Conservation (phyloP, 35 echinoderm and acorn worm species). For the Ophioderma brevispina region DNA sequence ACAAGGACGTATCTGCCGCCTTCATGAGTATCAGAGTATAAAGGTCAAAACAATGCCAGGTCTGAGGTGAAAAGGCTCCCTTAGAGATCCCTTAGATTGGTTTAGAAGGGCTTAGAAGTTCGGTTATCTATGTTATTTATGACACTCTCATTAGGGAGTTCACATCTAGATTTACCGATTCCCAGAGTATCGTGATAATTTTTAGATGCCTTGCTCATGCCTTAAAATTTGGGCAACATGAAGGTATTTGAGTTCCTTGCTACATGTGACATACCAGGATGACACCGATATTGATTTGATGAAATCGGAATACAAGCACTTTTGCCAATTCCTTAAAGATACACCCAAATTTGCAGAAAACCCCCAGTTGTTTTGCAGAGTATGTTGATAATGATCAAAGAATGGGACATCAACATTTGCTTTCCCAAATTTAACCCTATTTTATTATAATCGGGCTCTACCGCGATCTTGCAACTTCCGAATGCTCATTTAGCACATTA, state of each 20-base stretch:
- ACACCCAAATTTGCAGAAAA: conserved; percentile 9
- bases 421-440: neutral
- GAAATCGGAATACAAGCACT: conserved; percentile 28
- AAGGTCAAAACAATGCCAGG: neutral
- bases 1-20: neutral
- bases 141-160: conserved; percentile 5
- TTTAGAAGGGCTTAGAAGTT: conserved; percentile 1
- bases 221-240: conserved; percentile 8
- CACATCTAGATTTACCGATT: neutral
- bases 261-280: conserved; percentile 13
- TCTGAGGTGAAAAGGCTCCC: neutral
- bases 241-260: conserved; percentile 1
- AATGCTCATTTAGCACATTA: conserved; percentile 31
- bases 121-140: conserved; percentile 15
- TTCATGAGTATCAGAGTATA: neutral
- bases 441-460: conserved; percentile 31
- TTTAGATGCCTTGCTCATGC: conserved; percentile 31
- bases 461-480: conserved; percentile 22
- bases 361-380: neutral
- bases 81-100: neutral
- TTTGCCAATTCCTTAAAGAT: conserved; percentile 9
- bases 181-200: neutral
- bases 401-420: conserved; percentile 20
- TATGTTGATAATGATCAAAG: conserved; percentile 25
- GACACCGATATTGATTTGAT: conserved; percentile 19